Evolutionary conservation across 2,113 vertebrate species (phyloP).

Genomic region (Hirundichthys speculiger): DNA sequence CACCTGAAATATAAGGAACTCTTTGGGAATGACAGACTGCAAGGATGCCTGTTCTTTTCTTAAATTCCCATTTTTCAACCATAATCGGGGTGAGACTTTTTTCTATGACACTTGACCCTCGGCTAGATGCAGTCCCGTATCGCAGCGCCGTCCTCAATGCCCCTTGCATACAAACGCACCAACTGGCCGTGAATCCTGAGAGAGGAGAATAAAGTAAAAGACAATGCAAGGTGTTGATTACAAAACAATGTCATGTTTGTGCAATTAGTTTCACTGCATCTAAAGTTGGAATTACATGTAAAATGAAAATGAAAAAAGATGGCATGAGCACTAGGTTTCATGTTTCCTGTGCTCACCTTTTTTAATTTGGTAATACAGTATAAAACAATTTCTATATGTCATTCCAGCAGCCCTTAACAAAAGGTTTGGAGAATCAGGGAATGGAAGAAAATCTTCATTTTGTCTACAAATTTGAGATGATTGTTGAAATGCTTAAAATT

Average conservation of each 20-base stretch:
- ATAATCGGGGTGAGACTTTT: neutral
- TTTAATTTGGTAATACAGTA: too few relatives aligned
- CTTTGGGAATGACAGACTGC: constrained; percentile 25
- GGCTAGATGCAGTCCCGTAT: constrained; percentile 14
- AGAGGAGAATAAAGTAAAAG: neutral
- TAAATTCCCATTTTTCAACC: neutral
- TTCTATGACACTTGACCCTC: constrained; percentile 32
- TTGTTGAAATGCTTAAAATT: too few relatives aligned
- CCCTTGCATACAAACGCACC: constrained; percentile 85
- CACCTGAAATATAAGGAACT: constrained; percentile 42
- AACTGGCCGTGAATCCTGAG: constrained; percentile 83
- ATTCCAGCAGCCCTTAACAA: too few relatives aligned
- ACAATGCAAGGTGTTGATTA: neutral
- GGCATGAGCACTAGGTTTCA: too few relatives aligned
- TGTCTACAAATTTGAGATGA: too few relatives aligned
- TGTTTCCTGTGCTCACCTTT: too few relatives aligned
- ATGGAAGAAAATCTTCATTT: too few relatives aligned
- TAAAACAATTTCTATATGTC: too few relatives aligned
- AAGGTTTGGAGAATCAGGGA: too few relatives aligned
- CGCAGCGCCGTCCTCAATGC: constrained; percentile 76
- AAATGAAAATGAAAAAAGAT: too few relatives aligned
- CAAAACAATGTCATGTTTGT: neutral
- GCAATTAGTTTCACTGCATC: neutral
- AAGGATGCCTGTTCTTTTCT: neutral
- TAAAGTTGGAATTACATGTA: too few relatives aligned